phyloP scores from a whole-genome alignment of 2,113 vertebrate genomes.

The Corythaixoides concolor region DNA sequence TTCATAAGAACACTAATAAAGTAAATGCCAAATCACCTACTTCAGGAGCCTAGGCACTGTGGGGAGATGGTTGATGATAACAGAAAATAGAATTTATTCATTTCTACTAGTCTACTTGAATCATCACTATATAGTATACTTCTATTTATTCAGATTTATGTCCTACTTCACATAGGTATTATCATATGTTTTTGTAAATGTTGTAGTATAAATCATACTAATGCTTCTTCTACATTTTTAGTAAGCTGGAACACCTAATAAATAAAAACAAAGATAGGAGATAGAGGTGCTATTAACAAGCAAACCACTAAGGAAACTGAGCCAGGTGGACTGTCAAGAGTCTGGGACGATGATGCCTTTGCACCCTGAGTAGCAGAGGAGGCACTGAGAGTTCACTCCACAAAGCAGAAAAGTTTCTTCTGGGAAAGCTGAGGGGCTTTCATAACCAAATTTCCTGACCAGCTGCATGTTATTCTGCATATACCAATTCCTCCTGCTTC shows the following conservation, averaged over 20 bases:
- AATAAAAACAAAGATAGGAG: background rate
- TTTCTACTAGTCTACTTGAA: background rate
- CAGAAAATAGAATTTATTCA: background rate
- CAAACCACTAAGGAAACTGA: background rate
- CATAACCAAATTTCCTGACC: background rate
- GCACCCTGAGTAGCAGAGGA: accelerated
- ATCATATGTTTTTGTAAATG: background rate
- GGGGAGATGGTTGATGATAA: background rate
- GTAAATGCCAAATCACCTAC: background rate
- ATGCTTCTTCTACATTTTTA: background rate
- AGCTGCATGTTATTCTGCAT: background rate
- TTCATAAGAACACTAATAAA: background rate
- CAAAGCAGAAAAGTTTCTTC: background rate
- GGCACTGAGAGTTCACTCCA: accelerated
- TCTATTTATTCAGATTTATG: background rate
- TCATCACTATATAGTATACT: background rate
- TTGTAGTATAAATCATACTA: background rate
- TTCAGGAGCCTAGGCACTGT: background rate
- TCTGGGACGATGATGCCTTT: background rate
- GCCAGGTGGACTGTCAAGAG: background rate
- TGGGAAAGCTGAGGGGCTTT: background rate
- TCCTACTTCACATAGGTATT: background rate
- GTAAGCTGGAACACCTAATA: background rate
- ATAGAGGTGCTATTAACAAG: background rate
- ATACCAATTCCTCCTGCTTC: background rate